Conservation (phyloP, 2,797 vertebrate genomes). For the Vespertilio murinus region DNA sequence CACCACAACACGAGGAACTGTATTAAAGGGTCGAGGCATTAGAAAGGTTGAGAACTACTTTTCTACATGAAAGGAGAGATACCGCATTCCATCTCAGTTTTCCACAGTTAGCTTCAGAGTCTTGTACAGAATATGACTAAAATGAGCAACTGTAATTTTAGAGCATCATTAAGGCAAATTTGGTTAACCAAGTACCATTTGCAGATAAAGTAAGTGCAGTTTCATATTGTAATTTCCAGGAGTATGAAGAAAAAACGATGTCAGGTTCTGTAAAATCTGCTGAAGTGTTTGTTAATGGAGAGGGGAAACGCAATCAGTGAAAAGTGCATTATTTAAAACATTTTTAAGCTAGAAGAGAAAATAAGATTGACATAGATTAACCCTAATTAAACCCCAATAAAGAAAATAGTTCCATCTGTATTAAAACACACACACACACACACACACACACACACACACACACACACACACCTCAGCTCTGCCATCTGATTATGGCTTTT, state of each 20-base stretch:
- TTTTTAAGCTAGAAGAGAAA: conserved; percentile 8
- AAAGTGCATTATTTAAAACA: not conserved
- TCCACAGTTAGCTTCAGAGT: not conserved
- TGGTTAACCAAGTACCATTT: not conserved
- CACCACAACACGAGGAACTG: too few relatives aligned
- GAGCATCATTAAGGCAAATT: conserved; percentile 27
- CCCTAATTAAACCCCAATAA: not conserved
- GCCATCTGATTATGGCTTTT: not conserved
- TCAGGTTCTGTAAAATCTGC: not conserved
- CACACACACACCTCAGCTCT: not conserved
- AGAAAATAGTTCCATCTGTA: not conserved
- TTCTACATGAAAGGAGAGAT: not conserved
- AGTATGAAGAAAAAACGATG: not conserved
- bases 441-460: too few relatives aligned
- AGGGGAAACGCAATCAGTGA: not conserved
- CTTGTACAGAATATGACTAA: not conserved
- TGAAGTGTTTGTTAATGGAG: not conserved
- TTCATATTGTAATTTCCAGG: not conserved
- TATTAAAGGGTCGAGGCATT: too few relatives aligned
- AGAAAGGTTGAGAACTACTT: too few relatives aligned
- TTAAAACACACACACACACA: not conserved
- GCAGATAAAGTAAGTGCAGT: not conserved
- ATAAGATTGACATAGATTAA: not conserved
- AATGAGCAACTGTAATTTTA: not conserved
- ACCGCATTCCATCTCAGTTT: not conserved